Evolutionary conservation across 2,113 vertebrate genomes (phyloP).

Genomic region (Pseudopipra pipra): DNA sequence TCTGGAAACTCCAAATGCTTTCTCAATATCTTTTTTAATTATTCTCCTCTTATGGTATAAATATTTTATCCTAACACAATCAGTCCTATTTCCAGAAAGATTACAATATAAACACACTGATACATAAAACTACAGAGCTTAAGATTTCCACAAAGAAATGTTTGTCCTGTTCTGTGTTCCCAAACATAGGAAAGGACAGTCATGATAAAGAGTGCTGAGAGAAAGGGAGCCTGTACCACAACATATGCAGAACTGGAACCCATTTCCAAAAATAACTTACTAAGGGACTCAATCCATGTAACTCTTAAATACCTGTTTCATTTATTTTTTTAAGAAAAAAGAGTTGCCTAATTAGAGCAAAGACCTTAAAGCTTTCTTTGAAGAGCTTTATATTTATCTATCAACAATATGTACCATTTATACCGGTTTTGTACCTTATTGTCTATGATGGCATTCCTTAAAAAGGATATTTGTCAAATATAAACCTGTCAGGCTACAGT

Average conservation of each 20-base stretch:
- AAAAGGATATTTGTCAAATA: neutral
- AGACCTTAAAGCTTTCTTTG: neutral
- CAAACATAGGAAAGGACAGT: neutral
- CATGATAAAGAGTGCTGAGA: neutral
- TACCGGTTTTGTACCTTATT: neutral
- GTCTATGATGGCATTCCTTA: neutral
- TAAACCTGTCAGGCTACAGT: neutral
- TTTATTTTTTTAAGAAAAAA: neutral
- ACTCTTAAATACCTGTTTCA: neutral
- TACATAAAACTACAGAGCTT: accelerated
- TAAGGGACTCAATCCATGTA: neutral
- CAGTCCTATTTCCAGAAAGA: neutral
- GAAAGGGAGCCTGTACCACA: neutral
- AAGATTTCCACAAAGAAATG: neutral
- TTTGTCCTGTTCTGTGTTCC: neutral
- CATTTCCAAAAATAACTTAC: neutral
- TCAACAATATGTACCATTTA: neutral
- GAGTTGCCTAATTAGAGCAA: neutral
- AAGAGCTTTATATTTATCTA: neutral
- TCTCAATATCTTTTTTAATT: neutral
- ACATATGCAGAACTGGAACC: neutral
- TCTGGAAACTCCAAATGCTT: neutral
- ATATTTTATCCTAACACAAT: neutral
- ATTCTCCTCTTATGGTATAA: neutral
- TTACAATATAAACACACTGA: neutral